Conservation (phyloP, 2,113 vertebrate genomes). For the Podarcis raffonei region DNA sequence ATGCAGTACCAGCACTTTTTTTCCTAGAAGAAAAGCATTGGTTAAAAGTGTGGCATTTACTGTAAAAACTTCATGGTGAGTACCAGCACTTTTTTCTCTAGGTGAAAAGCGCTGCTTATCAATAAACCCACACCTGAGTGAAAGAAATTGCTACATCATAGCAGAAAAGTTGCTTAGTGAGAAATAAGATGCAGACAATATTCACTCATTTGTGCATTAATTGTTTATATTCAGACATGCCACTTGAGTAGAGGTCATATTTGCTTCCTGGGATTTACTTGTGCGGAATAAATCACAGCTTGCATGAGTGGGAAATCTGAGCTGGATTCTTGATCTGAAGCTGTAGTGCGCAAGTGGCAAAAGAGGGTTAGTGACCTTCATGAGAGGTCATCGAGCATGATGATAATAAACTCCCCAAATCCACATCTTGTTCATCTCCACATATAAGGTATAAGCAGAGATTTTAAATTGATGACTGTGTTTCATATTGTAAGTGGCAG, state of each 20-base stretch:
- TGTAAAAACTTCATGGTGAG: too few relatives aligned
- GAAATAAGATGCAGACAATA: neutral
- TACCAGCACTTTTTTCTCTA: too few relatives aligned
- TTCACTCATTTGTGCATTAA: neutral
- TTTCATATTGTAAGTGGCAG: neutral
- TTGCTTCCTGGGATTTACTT: neutral
- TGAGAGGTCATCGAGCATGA: neutral
- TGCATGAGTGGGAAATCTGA: neutral
- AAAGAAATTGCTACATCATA: too few relatives aligned
- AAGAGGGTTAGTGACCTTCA: neutral
- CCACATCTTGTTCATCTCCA: neutral
- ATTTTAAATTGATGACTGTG: neutral
- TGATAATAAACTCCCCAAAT: neutral
- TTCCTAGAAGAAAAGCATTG: too few relatives aligned
- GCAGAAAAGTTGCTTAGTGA: too few relatives aligned
- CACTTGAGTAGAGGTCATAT: neutral
- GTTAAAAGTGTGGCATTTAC: too few relatives aligned
- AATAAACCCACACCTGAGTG: too few relatives aligned
- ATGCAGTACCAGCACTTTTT: too few relatives aligned
- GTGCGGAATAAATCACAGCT: neutral
- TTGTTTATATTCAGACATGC: neutral
- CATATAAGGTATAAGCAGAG: neutral
- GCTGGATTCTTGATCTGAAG: neutral
- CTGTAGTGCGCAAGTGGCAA: neutral
- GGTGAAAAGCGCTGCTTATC: too few relatives aligned